phyloP scores from a whole-genome alignment of 1,140 invertebrate species.

The Drosophila aff. region DNA sequence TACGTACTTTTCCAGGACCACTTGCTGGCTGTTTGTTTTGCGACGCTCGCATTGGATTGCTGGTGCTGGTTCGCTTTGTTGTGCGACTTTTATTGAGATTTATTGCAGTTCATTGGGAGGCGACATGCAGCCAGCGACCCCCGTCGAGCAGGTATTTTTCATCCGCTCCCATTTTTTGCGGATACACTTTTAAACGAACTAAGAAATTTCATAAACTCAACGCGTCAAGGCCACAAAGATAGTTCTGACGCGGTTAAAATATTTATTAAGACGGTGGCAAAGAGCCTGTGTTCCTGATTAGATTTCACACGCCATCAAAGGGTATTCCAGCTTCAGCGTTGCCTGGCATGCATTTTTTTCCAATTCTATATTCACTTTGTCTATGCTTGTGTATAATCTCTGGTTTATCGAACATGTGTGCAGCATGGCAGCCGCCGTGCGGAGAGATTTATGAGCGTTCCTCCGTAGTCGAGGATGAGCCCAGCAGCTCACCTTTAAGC shows the following conservation, averaged over 20 bases:
- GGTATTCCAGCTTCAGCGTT: constrained; percentile 27
- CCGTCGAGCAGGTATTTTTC: constrained; percentile 28
- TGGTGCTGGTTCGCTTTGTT: constrained; percentile 41
- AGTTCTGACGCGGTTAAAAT: constrained; percentile 8
- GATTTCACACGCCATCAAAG: constrained; percentile 26
- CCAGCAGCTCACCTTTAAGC: constrained; percentile 36
- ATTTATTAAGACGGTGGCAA: constrained; percentile 18
- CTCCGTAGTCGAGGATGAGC: constrained; percentile 16
- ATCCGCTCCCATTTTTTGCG: background rate
- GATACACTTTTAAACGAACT: constrained; percentile 8
- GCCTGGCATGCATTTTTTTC: constrained; percentile 10
- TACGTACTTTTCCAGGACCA: constrained; percentile 12
- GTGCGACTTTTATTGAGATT: constrained; percentile 75
- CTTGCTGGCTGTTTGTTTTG: constrained; percentile 67
- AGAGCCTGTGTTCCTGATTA: constrained; percentile 17
- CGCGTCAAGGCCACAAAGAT: too few species aligned
- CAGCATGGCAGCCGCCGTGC: constrained; percentile 29
- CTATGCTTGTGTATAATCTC: constrained; percentile 54
- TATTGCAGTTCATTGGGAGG: constrained; percentile 70
- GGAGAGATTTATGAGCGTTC: constrained; percentile 44
- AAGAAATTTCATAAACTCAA: constrained; percentile 15
- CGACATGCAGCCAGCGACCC: constrained; percentile 40
- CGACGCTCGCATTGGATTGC: constrained; percentile 45
- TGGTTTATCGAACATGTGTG: constrained; percentile 57
- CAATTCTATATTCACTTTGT: constrained; percentile 56